phyloP scores from a whole-genome alignment of 1,140 invertebrate species.

The Forficula auricularia region DNA sequence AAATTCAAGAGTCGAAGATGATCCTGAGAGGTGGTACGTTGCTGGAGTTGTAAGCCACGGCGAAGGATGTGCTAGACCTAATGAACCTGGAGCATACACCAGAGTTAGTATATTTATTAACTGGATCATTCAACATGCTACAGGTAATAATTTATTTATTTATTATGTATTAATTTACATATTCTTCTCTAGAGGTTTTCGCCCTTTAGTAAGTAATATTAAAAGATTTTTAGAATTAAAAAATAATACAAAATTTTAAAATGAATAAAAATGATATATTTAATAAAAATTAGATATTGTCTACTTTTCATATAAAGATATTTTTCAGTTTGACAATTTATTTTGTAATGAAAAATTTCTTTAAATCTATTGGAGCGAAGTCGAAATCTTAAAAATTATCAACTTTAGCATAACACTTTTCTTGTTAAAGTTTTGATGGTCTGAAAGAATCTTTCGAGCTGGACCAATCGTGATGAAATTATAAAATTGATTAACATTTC shows the following conservation, averaged over 20 bases:
- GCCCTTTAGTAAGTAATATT: neutral
- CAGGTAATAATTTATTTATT: slow-evolving; percentile 3
- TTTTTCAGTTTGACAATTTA: too few species aligned
- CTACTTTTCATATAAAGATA: neutral
- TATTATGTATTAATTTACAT: neutral
- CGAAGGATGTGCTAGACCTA: slow-evolving; percentile 54
- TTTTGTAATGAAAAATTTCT: too few species aligned
- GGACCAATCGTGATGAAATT: too few species aligned
- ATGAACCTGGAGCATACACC: slow-evolving; percentile 68
- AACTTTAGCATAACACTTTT: neutral
- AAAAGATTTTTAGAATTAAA: neutral
- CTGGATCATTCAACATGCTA: slow-evolving; percentile 51
- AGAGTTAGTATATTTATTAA: slow-evolving; percentile 47
- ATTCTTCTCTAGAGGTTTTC: neutral
- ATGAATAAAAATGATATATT: neutral
- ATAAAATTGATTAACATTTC: too few species aligned
- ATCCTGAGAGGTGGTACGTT: slow-evolving; percentile 36
- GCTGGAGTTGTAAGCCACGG: slow-evolving; percentile 66
- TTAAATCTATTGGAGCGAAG: too few species aligned
- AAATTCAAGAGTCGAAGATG: slow-evolving; percentile 9
- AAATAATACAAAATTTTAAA: neutral
- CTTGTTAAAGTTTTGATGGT: too few species aligned
- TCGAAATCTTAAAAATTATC: too few species aligned
- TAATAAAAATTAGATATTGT: too few species aligned
- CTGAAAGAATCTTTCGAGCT: too few species aligned